Conservation (phyloP, 1,140 invertebrate genomes). For the Drosophila malerkotliana region DNA sequence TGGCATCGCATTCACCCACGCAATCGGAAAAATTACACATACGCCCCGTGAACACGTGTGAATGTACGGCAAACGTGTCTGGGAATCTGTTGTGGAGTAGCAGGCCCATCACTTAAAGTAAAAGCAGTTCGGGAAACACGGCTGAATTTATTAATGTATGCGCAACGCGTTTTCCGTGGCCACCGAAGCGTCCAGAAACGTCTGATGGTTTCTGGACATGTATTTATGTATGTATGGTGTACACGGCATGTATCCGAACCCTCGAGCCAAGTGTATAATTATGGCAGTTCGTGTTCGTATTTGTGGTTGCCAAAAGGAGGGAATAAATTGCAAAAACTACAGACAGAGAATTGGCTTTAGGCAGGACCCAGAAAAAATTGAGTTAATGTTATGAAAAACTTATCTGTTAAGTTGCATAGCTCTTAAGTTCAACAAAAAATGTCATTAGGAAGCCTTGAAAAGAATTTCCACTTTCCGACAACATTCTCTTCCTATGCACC, state of each 20-base stretch:
- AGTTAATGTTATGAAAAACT: neutral
- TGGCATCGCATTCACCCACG: neutral
- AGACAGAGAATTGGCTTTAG: neutral
- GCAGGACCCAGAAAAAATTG: neutral
- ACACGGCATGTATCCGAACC: conserved; percentile 1
- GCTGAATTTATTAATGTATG: conserved; percentile 74
- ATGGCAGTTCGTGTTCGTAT: conserved; percentile 17
- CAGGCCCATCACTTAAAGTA: conserved; percentile 24
- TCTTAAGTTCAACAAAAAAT: conserved; percentile 10
- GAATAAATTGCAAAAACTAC: neutral
- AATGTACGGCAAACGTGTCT: conserved; percentile 64
- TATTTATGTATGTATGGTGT: neutral
- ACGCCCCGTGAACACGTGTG: conserved; percentile 37
- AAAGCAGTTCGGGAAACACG: conserved; percentile 6
- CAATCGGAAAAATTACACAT: conserved; percentile 67
- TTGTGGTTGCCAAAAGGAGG: conserved; percentile 16
- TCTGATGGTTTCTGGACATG: conserved; percentile 33
- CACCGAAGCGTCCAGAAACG: conserved; percentile 32
- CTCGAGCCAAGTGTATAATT: conserved; percentile 37
- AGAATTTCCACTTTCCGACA: conserved; percentile 40
- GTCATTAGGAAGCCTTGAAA: conserved; percentile 12
- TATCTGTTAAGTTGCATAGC: too few species aligned
- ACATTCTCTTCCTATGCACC: conserved; percentile 15
- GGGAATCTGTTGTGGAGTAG: conserved; percentile 57
- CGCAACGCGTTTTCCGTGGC: conserved; percentile 57